A percentile compares a stretch with the other conserved stretches of the same genome.
Evolutionary conservation across 64 coral and sea anemone species (phyloP).

Genomic region (Stichodactyla mertensii): DNA sequence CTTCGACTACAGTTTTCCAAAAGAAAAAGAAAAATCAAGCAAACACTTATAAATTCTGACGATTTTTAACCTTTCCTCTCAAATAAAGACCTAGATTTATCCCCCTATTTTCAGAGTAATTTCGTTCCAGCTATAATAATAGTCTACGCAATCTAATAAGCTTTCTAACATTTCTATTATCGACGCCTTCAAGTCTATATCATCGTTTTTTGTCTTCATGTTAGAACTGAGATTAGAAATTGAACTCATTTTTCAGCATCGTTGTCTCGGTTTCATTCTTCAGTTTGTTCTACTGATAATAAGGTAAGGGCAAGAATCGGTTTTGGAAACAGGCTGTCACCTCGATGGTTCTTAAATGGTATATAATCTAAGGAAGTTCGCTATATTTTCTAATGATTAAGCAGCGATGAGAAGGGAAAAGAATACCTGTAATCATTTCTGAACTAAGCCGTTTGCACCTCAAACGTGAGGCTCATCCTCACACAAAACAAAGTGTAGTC

Average conservation of each 20-base stretch:
- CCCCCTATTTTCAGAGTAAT: neutral
- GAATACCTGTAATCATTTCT: neutral
- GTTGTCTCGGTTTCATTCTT: neutral
- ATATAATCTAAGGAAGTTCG: slow-evolving; percentile 3
- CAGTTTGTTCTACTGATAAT: neutral
- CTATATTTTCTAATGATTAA: slow-evolving; percentile 14
- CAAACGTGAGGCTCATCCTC: no score
- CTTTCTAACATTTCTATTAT: neutral
- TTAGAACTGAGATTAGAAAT: neutral
- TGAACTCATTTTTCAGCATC: neutral
- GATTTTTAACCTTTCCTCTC: neutral
- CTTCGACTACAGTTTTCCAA: no score
- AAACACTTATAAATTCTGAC: neutral
- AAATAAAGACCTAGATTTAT: neutral
- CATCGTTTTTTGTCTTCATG: neutral
- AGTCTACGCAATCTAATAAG: slow-evolving; percentile 2
- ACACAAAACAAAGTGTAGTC: neutral
- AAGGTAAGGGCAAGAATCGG: neutral
- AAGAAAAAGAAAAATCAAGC: neutral
- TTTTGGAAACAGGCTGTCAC: neutral
- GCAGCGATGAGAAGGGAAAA: neutral
- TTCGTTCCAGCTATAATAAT: neutral
- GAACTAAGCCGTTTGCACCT: neutral
- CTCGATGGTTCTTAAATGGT: neutral
- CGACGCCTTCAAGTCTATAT: slow-evolving; percentile 6